Evolutionary conservation across 2,888 invertebrate species (phyloP), one percentile per base, ranked within the genome.

Genomic region (Nomada ruficornis): DNA sequence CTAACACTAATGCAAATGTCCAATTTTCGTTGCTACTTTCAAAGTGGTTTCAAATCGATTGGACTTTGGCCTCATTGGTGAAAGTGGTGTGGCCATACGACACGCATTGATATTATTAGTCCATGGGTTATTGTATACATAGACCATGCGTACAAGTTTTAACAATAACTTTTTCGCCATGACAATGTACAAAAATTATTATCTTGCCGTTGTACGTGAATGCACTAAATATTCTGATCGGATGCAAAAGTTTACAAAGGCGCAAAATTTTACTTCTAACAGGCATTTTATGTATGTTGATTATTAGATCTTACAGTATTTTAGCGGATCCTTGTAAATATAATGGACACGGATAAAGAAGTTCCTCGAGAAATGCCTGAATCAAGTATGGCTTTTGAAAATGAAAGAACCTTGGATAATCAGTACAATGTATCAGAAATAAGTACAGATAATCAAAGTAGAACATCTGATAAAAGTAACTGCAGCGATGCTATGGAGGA

Each of bases 1-100:
- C 93, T 93, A 91, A 92, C 93, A 92, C 92, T 92, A 93, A 93
- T 93, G 93, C 93, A 93, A 93, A 93, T 93, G 93, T 93, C 93
- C 93, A 93, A 92, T 92, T 93, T 92, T 93, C 89, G 91, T 92
- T 91, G 89, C 90, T 91, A 90, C 82, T 86, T 87, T 79, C 77
- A 69, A 85, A 89, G 86, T 90, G 90, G 90, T 91, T 88, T 86
- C 89, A 91, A 91, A 92, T 89, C 86, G 92, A 92, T 93, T 93
- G 93, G 93, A 93, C 93, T 93, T 93, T 93, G 93, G 90, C 88
- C 87, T 92, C 93, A 93, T 93, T 93, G 93, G 92, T 93, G 93
- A 90, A 93, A 93, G 93, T 91, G 93, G 92, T 91, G 88, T 89
- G 91, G 93, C 92, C 92, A 90, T 88, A 88, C 93, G 89, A 92